phyloP scores from a whole-genome alignment of 2,888 invertebrate genomes.

The Tenthredo amoena region DNA sequence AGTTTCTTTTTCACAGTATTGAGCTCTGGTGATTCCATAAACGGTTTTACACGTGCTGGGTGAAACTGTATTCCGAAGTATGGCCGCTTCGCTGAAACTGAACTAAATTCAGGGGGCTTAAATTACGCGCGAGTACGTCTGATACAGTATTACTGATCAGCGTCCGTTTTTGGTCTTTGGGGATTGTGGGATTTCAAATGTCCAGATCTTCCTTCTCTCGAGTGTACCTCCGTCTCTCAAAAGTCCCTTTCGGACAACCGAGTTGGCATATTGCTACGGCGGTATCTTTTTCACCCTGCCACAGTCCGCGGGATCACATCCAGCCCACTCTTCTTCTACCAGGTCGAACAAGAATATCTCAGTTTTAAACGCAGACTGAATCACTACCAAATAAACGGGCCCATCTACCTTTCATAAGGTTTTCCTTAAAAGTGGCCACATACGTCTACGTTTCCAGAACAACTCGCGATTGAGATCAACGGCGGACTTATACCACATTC shows the following conservation, averaged over 20 bases:
- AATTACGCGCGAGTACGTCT: background rate
- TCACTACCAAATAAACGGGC: background rate
- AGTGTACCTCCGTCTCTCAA: background rate
- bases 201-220: background rate
- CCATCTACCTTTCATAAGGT: background rate
- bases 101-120: conserved; percentile 31
- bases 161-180: conserved; percentile 44
- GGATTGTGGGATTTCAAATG: conserved; percentile 43
- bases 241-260: conserved; percentile 15
- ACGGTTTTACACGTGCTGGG: conserved; percentile 9
- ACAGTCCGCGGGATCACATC: background rate
- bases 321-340: background rate
- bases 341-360: background rate
- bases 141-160: conserved; percentile 17
- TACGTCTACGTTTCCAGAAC: background rate
- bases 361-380: background rate
- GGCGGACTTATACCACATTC: too few species aligned
- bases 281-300: conserved; percentile 29
- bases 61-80: background rate
- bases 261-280: conserved; percentile 3
- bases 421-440: background rate
- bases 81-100: background rate
- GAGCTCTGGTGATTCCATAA: background rate
- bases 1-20: background rate
- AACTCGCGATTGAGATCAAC: background rate